phyloP scores from a whole-genome alignment of 2,888 invertebrate species.

The Polydrusus pterygomalis region DNA sequence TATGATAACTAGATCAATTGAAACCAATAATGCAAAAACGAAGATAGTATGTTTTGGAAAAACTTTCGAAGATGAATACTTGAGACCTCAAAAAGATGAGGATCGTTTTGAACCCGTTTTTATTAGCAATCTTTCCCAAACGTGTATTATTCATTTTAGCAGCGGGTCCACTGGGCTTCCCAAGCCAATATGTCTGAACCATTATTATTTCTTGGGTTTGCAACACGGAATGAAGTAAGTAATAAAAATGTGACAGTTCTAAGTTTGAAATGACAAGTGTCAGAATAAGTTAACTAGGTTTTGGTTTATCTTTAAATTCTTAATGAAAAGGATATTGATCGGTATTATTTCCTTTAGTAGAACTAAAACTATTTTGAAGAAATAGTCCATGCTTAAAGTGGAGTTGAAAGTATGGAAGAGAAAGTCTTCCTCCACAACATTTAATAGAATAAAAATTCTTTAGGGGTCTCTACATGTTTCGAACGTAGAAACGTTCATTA shows the following conservation, averaged over 20 bases:
- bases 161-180: conserved; percentile 67
- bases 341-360: too few species aligned
- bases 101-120: conserved; percentile 60
- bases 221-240: neutral
- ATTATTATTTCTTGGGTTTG: conserved; percentile 30
- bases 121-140: conserved; percentile 50
- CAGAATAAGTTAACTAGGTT: too few species aligned
- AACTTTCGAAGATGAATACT: conserved; percentile 62
- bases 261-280: too few species aligned
- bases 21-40: neutral
- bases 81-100: conserved; percentile 60
- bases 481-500: too few species aligned
- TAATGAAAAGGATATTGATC: too few species aligned
- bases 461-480: too few species aligned
- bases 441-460: too few species aligned
- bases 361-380: too few species aligned
- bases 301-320: too few species aligned
- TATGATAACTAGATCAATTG: conserved; percentile 4
- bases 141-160: conserved; percentile 63
- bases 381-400: too few species aligned
- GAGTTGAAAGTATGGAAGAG: too few species aligned
- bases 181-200: conserved; percentile 64
- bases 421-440: too few species aligned
- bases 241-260: neutral
- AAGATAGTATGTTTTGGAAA: conserved; percentile 14